Evolutionary conservation across 1,140 invertebrate species (phyloP).

Genomic region (Calliopsis andreniformis): DNA sequence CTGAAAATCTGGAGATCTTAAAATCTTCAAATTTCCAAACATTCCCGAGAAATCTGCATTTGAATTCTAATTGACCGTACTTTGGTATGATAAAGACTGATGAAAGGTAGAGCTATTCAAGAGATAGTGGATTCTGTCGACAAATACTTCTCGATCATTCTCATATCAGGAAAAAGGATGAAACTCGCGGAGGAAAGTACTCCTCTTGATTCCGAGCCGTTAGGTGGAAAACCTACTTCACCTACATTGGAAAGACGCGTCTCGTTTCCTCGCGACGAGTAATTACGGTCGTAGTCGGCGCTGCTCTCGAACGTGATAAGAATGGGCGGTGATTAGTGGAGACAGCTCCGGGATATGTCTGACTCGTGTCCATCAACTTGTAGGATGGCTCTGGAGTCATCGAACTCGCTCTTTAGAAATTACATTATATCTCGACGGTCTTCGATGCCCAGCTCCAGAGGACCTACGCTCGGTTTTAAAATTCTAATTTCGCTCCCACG

Average conservation of each 20-base stretch:
- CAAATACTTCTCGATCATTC: not conserved
- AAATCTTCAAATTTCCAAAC: too few relatives aligned
- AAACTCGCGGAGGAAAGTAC: conserved; percentile 35
- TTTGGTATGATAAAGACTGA: too few relatives aligned
- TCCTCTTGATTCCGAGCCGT: conserved; percentile 37
- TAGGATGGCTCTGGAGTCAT: too few relatives aligned
- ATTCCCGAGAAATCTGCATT: too few relatives aligned
- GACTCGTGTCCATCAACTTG: not conserved
- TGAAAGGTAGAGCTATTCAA: too few relatives aligned
- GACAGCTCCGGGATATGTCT: not conserved
- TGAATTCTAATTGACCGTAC: too few relatives aligned
- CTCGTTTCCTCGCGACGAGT: conserved; percentile 28
- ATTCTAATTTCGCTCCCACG: conserved; percentile 2
- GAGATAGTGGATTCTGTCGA: not conserved
- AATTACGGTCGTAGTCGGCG: conserved; percentile 26
- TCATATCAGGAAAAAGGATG: not conserved
- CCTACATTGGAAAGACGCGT: conserved; percentile 34
- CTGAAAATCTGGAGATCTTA: too few relatives aligned
- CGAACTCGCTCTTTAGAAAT: too few relatives aligned
- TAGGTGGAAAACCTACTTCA: conserved; percentile 51
- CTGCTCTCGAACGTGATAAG: conserved; percentile 22
- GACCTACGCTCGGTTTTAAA: too few relatives aligned
- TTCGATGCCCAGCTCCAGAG: too few relatives aligned
- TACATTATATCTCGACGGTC: too few relatives aligned
- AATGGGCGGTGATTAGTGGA: not conserved